Evolutionary conservation across 1,140 invertebrate genomes (phyloP).

Genomic region (Pachyrhynchus sulphureomaculatus): DNA sequence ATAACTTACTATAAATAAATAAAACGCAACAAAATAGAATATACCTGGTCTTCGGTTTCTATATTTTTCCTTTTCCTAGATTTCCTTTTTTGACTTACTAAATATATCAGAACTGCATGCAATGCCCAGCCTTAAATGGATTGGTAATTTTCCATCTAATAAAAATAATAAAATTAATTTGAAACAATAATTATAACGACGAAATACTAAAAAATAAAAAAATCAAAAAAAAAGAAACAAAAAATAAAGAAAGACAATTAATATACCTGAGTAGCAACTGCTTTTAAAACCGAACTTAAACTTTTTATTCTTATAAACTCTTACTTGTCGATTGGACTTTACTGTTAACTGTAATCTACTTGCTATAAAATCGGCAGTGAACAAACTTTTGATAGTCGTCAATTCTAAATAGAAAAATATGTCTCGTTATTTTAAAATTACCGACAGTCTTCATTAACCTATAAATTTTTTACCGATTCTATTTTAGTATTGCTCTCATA

Average conservation of each 20-base stretch:
- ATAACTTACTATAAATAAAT: no score
- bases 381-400: slow-evolving; percentile 28
- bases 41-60: slow-evolving; percentile 46
- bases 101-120: slow-evolving; percentile 29
- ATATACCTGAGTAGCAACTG: slow-evolving; percentile 15
- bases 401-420: slow-evolving; percentile 23
- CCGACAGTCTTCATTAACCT: neutral
- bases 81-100: slow-evolving; percentile 31
- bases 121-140: slow-evolving; percentile 45
- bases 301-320: slow-evolving; percentile 27
- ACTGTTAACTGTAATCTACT: slow-evolving; percentile 25
- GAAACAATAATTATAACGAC: neutral
- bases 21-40: slow-evolving; percentile 22
- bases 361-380: slow-evolving; percentile 35
- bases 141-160: slow-evolving; percentile 45
- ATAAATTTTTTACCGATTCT: neutral
- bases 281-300: slow-evolving; percentile 23
- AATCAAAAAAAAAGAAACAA: slow-evolving; percentile 5
- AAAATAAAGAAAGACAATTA: neutral
- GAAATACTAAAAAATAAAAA: no score
- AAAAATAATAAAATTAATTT: neutral
- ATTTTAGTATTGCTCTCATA: no score
- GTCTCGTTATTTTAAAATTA: no score
- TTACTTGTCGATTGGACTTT: slow-evolving; percentile 25
- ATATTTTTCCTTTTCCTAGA: slow-evolving; percentile 38